Evolutionary conservation across 2,113 vertebrate species (phyloP).

Genomic region (Istiophorus platypterus): DNA sequence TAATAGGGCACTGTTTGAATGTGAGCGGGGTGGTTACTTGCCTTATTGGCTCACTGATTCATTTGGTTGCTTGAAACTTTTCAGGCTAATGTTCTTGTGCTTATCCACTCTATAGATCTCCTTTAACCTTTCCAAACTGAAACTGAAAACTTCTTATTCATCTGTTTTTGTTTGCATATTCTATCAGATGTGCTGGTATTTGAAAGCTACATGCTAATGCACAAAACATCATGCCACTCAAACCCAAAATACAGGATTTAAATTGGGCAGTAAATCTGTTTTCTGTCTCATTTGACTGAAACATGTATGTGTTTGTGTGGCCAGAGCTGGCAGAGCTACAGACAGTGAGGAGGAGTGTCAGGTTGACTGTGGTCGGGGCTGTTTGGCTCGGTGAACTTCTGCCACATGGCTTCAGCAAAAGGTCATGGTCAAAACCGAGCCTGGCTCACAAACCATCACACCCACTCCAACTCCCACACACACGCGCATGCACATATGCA

Average conservation of each 20-base stretch:
- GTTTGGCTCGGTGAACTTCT: conserved; percentile 71
- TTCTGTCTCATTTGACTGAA: conserved; percentile 57
- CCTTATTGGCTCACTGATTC: neutral
- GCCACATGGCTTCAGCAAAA: conserved; percentile 74
- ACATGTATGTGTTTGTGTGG: conserved; percentile 50
- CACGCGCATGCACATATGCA: conserved; percentile 14
- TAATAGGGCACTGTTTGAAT: neutral
- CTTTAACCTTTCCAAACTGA: neutral
- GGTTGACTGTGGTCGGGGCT: conserved; percentile 60
- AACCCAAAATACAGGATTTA: conserved; percentile 12
- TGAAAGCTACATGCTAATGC: neutral
- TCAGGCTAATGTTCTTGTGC: neutral
- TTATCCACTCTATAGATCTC: neutral
- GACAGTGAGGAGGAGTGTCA: conserved; percentile 60
- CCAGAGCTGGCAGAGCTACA: conserved; percentile 59
- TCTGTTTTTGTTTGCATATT: neutral
- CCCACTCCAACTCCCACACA: conserved; percentile 61
- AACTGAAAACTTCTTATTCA: no score
- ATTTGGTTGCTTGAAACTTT: neutral
- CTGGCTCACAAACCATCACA: conserved; percentile 70
- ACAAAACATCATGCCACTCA: neutral
- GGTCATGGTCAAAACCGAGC: conserved; percentile 76
- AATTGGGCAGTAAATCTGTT: conserved; percentile 41
- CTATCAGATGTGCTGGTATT: conserved; percentile 11
- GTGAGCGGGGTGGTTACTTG: neutral